Conservation (phyloP, 2,797 vertebrate genomes). For the Helarctos malayanus region DNA sequence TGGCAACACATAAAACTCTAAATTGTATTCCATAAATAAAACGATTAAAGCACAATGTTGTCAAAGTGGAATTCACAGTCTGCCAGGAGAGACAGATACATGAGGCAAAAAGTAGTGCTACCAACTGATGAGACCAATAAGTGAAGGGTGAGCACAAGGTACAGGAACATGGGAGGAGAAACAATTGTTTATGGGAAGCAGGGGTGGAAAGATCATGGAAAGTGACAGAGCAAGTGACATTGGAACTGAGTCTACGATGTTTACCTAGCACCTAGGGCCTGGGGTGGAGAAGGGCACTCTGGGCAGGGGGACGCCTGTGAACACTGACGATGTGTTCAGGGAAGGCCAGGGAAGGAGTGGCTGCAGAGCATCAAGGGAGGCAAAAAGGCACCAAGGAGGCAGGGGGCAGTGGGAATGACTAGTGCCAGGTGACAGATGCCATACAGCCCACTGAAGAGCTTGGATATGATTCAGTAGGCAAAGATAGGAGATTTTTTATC, state of each 20-base stretch:
- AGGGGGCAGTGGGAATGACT: background rate
- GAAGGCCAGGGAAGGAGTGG: too few species aligned
- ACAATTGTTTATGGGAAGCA: background rate
- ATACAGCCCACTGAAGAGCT: background rate
- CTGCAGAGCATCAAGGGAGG: background rate
- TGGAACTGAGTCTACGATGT: background rate
- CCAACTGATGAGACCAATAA: background rate
- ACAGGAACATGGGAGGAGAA: background rate
- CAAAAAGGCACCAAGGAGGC: background rate
- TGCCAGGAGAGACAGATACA: background rate
- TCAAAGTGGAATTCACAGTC: background rate
- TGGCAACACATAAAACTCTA: background rate
- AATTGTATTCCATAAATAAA: background rate
- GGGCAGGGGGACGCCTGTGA: background rate
- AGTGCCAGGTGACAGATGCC: background rate
- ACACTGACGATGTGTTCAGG: too few species aligned
- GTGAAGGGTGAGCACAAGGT: background rate
- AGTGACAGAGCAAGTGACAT: background rate
- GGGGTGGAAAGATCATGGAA: background rate
- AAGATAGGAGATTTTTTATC: background rate
- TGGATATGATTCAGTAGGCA: background rate
- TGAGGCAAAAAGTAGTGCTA: background rate
- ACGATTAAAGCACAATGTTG: background rate
- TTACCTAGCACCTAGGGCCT: background rate
- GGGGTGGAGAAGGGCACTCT: background rate